Conservation (phyloP, 2,888 invertebrate genomes). For the Sarcophaga caerulescens region DNA sequence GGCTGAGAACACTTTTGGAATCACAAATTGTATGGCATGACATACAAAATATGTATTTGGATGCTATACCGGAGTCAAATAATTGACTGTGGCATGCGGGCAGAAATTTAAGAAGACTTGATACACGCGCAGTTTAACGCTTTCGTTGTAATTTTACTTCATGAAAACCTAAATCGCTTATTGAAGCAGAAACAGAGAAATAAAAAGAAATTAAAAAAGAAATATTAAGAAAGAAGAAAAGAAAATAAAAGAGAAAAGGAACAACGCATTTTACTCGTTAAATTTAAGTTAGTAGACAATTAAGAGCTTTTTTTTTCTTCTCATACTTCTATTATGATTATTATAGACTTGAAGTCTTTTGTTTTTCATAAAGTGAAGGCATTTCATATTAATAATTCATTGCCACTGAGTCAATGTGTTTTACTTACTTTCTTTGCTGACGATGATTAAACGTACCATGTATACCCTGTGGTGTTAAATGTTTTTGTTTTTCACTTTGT, state of each 20-base stretch:
- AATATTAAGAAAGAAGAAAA: background rate
- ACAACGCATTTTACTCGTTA: conserved; percentile 36
- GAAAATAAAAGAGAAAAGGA: background rate
- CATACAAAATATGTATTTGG: too few relatives aligned
- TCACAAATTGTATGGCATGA: too few relatives aligned
- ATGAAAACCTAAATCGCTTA: conserved; percentile 19
- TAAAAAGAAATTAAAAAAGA: background rate
- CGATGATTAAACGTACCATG: background rate
- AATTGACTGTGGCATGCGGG: too few relatives aligned
- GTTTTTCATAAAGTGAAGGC: conserved; percentile 2
- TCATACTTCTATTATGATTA: conserved; percentile 7
- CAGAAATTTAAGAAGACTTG: background rate
- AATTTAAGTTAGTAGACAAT: conserved; percentile 56
- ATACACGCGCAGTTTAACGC: background rate
- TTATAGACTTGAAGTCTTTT: conserved; percentile 3
- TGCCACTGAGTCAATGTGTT: conserved; percentile 19
- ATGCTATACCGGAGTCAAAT: too few relatives aligned
- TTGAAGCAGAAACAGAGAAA: conserved; percentile 32
- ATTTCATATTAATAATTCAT: conserved; percentile 20
- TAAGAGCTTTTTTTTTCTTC: conserved; percentile 32
- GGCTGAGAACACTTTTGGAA: too few relatives aligned
- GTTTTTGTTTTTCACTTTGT: background rate
- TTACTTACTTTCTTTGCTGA: background rate
- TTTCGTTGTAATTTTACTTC: conserved; percentile 14
- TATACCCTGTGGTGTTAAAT: conserved; percentile 29